Evolutionary conservation across 1,140 invertebrate species (phyloP).

Genomic region (Drosophila subobscura): DNA sequence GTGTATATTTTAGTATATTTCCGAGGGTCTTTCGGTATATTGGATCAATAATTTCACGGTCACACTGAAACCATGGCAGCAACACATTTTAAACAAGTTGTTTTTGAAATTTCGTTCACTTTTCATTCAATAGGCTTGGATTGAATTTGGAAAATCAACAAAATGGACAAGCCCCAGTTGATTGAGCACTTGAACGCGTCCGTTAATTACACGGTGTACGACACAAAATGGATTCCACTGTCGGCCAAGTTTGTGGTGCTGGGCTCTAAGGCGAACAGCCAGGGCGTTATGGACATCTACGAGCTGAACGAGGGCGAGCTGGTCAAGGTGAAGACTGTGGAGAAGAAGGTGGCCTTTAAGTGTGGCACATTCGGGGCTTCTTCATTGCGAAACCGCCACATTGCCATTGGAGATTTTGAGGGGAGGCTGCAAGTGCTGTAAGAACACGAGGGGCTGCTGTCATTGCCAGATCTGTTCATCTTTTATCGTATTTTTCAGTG

Average conservation of each 20-base stretch:
- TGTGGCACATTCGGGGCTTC: conserved; percentile 97
- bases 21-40: background rate
- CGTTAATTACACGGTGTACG: conserved; percentile 94
- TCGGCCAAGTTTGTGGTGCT: conserved; percentile 95
- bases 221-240: conserved; percentile 97
- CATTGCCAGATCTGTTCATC: background rate
- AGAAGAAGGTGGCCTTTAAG: conserved; percentile 93
- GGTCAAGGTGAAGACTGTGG: conserved; percentile 89
- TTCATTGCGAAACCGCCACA: conserved; percentile 89
- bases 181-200: conserved; percentile 94
- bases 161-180: conserved; percentile 92
- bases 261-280: conserved; percentile 92
- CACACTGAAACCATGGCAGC: conserved; percentile 44
- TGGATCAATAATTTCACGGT: background rate
- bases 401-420: conserved; percentile 96
- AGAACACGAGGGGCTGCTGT: background rate
- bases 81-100: conserved; percentile 55
- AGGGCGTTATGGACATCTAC: conserved; percentile 94
- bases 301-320: conserved; percentile 90
- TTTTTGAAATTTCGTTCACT: conserved; percentile 37
- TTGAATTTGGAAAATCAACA: conserved; percentile 1
- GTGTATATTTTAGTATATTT: background rate
- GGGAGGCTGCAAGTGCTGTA: conserved; percentile 94
- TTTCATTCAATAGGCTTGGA: conserved; percentile 13
- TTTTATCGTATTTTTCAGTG: conserved; percentile 85